Base-by-base conservation (phyloP, 2,888 invertebrate genomes). In the Fragum sueziense region DNA sequence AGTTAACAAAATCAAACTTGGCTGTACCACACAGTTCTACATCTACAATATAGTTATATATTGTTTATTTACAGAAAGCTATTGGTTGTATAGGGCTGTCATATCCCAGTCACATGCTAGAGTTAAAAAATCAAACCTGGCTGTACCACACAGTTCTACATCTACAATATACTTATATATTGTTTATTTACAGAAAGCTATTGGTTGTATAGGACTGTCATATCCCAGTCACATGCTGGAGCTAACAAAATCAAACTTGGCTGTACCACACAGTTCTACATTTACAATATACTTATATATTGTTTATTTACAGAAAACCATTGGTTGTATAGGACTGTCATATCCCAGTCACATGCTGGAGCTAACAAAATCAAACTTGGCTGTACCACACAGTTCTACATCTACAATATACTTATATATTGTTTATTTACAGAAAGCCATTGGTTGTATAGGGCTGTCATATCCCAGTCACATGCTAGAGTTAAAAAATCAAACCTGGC, bases 171-270 rank as follows among this genome's bases (percentile, higher is more conserved):
- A n/a, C n/a, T n/a, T n/a, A n/a, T n/a, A n/a, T n/a, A n/a, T n/a
- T n/a, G n/a, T n/a, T n/a, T n/a, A n/a, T n/a, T n/a, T n/a, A n/a
- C 86, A 93, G 93, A 90, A 91, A 74, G 91, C 92, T 68, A 80
- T 94, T 77, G 93, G 91, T 61, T 88, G 86, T 34, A 86, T 88
- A 79, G 92, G 91, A 31, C 78, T 93, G 9, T 85, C 86, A 31
- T 90, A 85, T 77, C 92, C 92, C 9, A 82, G 80, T 71, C 91
- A 92, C 78, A 88, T 88, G 57, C 83, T 93, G 37, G 90, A 90
- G 76, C 85, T 93, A 25, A 85, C 85, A 25, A 87, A 84, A 73
- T 85, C 87, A 65, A 81, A 84, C 34, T 74, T 85, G 31, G 27
- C 61, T 31, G 6, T 61, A 9, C 31, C 29, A 61, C 61, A 61